A percentile compares a stretch with the other conserved stretches of the same genome.
Conservation (phyloP, 2,113 vertebrate genomes). For the Australoheros scitulus region DNA sequence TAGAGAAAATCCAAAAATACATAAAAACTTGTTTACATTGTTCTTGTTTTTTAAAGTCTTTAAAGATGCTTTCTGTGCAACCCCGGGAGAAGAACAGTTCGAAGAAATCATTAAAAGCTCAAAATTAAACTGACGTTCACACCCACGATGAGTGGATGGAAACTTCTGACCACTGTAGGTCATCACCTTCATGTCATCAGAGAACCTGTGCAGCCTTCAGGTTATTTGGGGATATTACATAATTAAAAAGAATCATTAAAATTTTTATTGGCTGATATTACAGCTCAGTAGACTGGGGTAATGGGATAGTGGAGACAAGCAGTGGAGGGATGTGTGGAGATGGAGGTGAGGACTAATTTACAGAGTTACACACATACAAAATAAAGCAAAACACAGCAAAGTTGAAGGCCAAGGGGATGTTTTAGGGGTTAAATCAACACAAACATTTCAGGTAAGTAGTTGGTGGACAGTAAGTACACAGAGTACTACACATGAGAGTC, state of each 20-base stretch:
- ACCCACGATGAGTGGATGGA: neutral
- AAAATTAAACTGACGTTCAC: neutral
- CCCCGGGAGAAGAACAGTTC: too few relatives aligned
- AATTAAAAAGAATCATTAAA: too few relatives aligned
- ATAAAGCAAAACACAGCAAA: neutral
- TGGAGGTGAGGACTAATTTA: neutral
- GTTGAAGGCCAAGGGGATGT: neutral
- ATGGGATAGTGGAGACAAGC: too few relatives aligned
- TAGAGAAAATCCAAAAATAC: too few relatives aligned
- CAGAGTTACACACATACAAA: neutral
- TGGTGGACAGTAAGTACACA: neutral
- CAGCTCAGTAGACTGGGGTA: too few relatives aligned
- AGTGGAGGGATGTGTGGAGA: neutral
- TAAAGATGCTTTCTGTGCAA: too few relatives aligned
- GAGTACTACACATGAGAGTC: neutral
- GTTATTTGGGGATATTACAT: neutral
- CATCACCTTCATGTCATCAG: neutral
- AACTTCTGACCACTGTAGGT: neutral
- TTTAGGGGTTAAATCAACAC: too few relatives aligned
- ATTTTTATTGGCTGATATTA: neutral
- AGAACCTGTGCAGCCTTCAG: neutral
- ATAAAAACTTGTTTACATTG: too few relatives aligned
- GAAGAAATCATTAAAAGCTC: neutral
- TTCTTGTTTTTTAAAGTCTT: too few relatives aligned
- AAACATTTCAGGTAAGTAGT: too few relatives aligned